These are phyloP conservation scores for Magallana angulata DNA, from an alignment of 1,140 invertebrate genomes.

Conservation along the genomic window DNA sequence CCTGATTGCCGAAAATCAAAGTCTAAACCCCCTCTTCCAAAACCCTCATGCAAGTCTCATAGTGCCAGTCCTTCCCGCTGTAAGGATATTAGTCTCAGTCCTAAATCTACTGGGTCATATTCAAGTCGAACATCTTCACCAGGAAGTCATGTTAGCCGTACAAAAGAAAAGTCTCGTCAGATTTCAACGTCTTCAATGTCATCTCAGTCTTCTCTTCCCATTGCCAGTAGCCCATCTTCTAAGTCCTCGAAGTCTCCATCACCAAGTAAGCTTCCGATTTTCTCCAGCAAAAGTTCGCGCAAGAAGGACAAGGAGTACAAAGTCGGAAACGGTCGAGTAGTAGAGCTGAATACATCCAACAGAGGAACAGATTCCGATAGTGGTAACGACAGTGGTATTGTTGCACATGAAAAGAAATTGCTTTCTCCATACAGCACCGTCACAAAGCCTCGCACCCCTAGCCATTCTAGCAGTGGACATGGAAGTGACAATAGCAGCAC, in stretches of 20 bases:
- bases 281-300: constrained; percentile 65
- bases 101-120: constrained; percentile 25
- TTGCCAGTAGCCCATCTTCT: constrained; percentile 46
- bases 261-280: constrained; percentile 68
- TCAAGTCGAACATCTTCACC: constrained; percentile 42
- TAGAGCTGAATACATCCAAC: constrained; percentile 60
- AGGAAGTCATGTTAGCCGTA: constrained; percentile 13
- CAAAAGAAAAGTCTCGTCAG: constrained; percentile 37
- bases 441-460: constrained; percentile 75
- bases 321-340: constrained; percentile 58
- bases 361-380: constrained; percentile 71
- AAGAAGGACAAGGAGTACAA: constrained; percentile 70
- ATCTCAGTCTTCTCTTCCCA: constrained; percentile 16
- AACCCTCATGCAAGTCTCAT: constrained; percentile 59
- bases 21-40: constrained; percentile 66
- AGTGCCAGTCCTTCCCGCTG: constrained; percentile 49
- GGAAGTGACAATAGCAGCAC: constrained; percentile 78
- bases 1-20: constrained; percentile 42
- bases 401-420: constrained; percentile 71
- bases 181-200: constrained; percentile 44
- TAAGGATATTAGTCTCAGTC: constrained; percentile 36
- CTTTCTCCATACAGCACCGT: constrained; percentile 77
- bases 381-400: constrained; percentile 76
- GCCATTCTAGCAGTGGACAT: constrained; percentile 79
- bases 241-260: constrained; percentile 59